Evolutionary conservation across 2,888 invertebrate genomes (phyloP).

Genomic region (Stomorhina lunata): DNA sequence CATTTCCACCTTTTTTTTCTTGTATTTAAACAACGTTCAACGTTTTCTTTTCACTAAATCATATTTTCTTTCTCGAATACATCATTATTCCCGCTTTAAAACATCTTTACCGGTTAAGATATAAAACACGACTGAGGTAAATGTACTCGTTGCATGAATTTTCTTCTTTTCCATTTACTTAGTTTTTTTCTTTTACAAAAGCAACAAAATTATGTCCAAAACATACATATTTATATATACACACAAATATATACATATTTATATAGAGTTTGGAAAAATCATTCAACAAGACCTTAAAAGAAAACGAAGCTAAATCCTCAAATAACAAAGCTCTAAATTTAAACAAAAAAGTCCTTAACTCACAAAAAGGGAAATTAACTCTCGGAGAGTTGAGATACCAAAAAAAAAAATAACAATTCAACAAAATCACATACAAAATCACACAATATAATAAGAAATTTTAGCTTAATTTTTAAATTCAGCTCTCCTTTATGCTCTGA

Average conservation of each 20-base stretch:
- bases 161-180: constrained; percentile 46
- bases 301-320: constrained; percentile 17
- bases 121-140: constrained; percentile 80
- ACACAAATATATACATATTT: neutral
- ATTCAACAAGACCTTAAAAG: constrained; percentile 29
- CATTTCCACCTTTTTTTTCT: neutral
- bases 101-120: constrained; percentile 78
- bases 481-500: constrained; percentile 18
- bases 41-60: too few species aligned
- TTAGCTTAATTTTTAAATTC: neutral
- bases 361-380: neutral
- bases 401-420: neutral
- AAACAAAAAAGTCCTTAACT: neutral
- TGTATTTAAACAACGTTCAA: constrained; percentile 13
- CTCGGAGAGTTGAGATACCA: constrained; percentile 2
- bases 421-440: neutral
- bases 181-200: constrained; percentile 29
- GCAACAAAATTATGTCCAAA: constrained; percentile 65
- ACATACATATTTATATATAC: neutral
- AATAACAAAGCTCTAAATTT: constrained; percentile 24
- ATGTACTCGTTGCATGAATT: constrained; percentile 73
- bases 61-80: neutral
- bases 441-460: neutral
- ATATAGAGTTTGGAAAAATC: too few species aligned
- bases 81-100: constrained; percentile 40